Percentiles rank a stretch among this genome's conserved stretches.
Conservation (phyloP, 1,140 invertebrate species). For the Tetragnatha versicolor region DNA sequence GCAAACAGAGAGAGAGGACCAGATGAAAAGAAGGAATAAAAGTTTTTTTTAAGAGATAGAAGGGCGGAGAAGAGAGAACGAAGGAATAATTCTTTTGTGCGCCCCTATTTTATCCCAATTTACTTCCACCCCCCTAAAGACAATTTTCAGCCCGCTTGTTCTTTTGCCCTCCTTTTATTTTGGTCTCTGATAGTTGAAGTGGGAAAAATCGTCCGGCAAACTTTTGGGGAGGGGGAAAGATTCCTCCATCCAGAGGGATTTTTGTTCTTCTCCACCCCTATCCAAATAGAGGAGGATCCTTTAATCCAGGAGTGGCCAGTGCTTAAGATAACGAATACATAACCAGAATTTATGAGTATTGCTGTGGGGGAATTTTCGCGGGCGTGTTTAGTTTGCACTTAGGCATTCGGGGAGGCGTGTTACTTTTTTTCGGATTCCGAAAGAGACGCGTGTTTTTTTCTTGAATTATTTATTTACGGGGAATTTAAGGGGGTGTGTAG, state of each 20-base stretch:
- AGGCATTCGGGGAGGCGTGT: too few relatives aligned
- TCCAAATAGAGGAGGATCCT: slow-evolving; percentile 3
- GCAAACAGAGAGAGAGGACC: slow-evolving; percentile 10
- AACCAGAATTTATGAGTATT: slow-evolving; percentile 30
- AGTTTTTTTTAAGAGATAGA: too few relatives aligned
- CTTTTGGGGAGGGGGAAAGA: slow-evolving; percentile 11
- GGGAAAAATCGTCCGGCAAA: slow-evolving; percentile 31
- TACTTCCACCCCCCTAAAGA: slow-evolving; percentile 29
- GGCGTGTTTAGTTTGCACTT: too few relatives aligned
- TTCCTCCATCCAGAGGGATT: slow-evolving; percentile 1
- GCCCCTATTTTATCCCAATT: slow-evolving; percentile 34
- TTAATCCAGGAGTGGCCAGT: slow-evolving; percentile 9
- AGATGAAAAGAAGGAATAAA: background rate
- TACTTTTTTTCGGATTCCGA: too few relatives aligned
- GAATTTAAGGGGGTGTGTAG: too few relatives aligned
- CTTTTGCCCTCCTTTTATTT: background rate
- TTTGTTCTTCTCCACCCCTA: background rate
- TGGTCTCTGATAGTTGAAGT: slow-evolving; percentile 25
- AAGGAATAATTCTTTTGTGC: slow-evolving; percentile 28
- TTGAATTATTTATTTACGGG: too few relatives aligned
- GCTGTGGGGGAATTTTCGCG: background rate
- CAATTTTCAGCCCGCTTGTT: background rate
- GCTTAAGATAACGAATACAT: background rate
- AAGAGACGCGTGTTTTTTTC: too few relatives aligned
- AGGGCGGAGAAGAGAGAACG: background rate